These are phyloP conservation scores for Genyomyrus donnyi DNA, from an alignment of 2,113 vertebrate species.

Conservation along the genomic window DNA sequence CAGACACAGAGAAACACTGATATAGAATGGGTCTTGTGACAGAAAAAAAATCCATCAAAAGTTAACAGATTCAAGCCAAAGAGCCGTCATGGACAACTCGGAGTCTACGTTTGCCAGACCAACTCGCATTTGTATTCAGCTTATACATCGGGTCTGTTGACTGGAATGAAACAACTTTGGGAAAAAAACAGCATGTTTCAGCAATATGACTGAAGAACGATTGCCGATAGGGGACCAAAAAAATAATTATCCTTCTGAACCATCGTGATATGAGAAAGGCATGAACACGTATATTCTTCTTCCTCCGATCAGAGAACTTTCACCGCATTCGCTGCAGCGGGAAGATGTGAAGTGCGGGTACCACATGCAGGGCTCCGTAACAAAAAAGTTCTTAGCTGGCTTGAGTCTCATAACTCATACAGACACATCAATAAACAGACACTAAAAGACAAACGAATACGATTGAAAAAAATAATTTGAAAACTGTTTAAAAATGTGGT, in stretches of 20 bases:
- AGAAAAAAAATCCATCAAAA: background rate
- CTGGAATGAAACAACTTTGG: background rate
- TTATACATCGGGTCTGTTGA: background rate
- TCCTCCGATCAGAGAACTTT: background rate
- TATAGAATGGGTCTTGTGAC: background rate
- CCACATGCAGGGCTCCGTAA: background rate
- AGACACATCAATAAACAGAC: background rate
- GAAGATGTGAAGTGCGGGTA: background rate
- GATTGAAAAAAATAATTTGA: background rate
- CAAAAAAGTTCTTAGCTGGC: background rate
- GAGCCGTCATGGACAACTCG: background rate
- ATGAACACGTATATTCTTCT: background rate
- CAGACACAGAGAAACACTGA: background rate
- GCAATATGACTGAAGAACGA: background rate
- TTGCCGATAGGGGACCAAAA: background rate
- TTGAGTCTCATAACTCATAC: background rate
- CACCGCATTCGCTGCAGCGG: background rate
- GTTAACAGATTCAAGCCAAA: background rate
- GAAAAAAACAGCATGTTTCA: background rate
- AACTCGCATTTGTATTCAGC: background rate
- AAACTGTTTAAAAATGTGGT: background rate
- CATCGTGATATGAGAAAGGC: background rate
- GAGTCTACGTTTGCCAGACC: background rate
- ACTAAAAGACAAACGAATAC: background rate
- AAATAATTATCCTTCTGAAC: background rate